Conservation (phyloP, 2,888 invertebrate genomes). For the Branchellion lobata region DNA sequence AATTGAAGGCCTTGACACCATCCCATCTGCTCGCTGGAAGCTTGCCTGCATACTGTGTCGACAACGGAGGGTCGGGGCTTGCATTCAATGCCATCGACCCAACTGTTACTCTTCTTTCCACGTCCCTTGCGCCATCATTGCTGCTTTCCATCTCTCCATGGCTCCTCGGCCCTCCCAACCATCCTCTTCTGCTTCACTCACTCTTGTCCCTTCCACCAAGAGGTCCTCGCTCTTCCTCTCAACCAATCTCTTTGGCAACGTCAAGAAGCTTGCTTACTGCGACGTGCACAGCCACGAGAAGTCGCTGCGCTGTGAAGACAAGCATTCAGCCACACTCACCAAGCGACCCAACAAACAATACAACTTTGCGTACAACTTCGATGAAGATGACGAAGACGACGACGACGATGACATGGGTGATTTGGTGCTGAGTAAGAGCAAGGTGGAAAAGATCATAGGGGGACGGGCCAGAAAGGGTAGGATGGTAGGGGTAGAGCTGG, state of each 20-base stretch:
- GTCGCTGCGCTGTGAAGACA: background rate
- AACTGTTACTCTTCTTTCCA: conserved; percentile 97
- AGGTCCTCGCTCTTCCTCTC: conserved; percentile 20
- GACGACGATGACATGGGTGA: conserved; percentile 34
- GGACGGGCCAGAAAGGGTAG: conserved; percentile 63
- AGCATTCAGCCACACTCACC: background rate
- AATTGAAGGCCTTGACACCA: conserved; percentile 85
- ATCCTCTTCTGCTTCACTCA: no score
- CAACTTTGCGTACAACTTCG: background rate
- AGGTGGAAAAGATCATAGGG: background rate
- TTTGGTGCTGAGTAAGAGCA: background rate
- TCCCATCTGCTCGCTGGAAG: conserved; percentile 91
- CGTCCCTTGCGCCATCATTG: conserved; percentile 95
- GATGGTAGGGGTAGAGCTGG: conserved; percentile 43
- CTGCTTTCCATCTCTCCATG: conserved; percentile 69
- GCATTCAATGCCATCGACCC: conserved; percentile 94
- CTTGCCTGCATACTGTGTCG: conserved; percentile 94
- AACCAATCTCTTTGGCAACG: conserved; percentile 7
- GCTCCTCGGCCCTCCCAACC: background rate
- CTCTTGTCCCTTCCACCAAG: background rate
- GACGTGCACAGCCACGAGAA: conserved; percentile 30
- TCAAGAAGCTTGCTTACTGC: conserved; percentile 32
- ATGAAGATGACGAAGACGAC: conserved; percentile 29
- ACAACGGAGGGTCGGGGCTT: conserved; percentile 75
- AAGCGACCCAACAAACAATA: background rate